A percentile compares a stretch with the other conserved stretches of the same genome.
phyloP scores from a whole-genome alignment of 2,797 vertebrate genomes.

The Hippocampus kuda region DNA sequence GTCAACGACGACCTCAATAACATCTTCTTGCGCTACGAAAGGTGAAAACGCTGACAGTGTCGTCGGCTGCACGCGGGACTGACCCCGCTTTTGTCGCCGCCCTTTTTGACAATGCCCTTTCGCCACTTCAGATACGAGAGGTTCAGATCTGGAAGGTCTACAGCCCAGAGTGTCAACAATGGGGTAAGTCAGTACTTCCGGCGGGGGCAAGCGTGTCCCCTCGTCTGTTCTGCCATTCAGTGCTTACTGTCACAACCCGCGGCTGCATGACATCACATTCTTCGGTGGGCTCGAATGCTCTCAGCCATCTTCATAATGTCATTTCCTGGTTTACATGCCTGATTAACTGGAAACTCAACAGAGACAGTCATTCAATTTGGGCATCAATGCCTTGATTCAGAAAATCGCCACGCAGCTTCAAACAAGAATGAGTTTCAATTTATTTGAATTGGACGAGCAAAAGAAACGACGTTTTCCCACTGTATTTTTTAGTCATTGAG shows the following conservation, averaged over 20 bases:
- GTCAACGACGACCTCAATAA: constrained; percentile 98
- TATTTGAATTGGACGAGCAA: too few relatives aligned
- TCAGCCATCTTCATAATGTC: constrained; percentile 4
- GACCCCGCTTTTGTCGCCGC: background rate
- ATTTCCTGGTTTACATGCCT: constrained; percentile 16
- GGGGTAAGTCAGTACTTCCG: constrained; percentile 75
- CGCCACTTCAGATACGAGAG: constrained; percentile 79
- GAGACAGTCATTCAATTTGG: background rate
- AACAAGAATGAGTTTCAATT: too few relatives aligned
- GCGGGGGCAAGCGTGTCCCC: constrained; percentile 1
- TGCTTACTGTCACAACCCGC: background rate
- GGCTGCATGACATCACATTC: constrained; percentile 9
- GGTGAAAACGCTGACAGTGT: constrained; percentile 56
- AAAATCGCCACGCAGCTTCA: too few relatives aligned
- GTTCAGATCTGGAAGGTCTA: constrained; percentile 79
- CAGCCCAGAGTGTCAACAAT: constrained; percentile 80
- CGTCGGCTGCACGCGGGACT: background rate
- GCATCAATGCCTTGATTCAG: too few relatives aligned
- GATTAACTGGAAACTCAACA: constrained; percentile 24
- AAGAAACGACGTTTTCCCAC: too few relatives aligned
- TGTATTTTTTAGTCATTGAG: too few relatives aligned
- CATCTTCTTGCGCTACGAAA: constrained; percentile 91
- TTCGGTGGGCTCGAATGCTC: constrained; percentile 21
- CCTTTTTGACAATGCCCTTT: background rate
- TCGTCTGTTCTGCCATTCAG: background rate